phyloP scores from a whole-genome alignment of 2,113 vertebrate genomes.

The Vidua macroura region DNA sequence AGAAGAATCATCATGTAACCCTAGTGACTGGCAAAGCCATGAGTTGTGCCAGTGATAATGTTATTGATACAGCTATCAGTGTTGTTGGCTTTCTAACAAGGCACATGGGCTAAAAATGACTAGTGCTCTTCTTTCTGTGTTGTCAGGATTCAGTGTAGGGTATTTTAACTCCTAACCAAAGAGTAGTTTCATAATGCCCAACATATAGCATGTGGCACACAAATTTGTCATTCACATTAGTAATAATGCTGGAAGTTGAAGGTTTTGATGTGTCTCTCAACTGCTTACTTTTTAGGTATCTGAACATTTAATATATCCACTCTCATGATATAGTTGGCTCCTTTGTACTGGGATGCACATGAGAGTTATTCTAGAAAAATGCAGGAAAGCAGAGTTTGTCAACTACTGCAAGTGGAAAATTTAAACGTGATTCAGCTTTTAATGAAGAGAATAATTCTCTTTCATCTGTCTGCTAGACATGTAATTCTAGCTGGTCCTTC shows the following conservation, averaged over 20 bases:
- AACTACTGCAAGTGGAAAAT: conserved; percentile 21
- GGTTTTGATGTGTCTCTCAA: not conserved
- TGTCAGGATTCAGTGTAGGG: not conserved
- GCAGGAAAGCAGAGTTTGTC: conserved; percentile 7
- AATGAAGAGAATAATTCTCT: conserved; percentile 39
- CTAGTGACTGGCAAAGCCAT: not conserved
- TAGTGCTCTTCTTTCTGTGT: not conserved
- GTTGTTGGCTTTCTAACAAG: not conserved
- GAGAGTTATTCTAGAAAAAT: not conserved
- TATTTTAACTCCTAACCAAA: not conserved
- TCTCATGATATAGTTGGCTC: not conserved
- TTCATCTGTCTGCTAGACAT: conserved; percentile 33
- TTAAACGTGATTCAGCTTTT: conserved; percentile 36
- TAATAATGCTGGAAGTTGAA: not conserved
- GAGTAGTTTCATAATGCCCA: not conserved
- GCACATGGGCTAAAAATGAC: not conserved
- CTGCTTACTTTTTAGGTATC: not conserved
- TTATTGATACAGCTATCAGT: not conserved
- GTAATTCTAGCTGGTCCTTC: conserved; percentile 54
- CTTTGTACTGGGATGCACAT: not conserved
- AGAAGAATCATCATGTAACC: not conserved
- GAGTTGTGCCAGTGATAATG: not conserved
- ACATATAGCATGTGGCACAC: not conserved
- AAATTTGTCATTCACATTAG: not conserved
- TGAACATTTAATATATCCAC: not conserved